Conservation (phyloP, 2,113 vertebrate genomes). For the Oxygymnocypris stewartii region DNA sequence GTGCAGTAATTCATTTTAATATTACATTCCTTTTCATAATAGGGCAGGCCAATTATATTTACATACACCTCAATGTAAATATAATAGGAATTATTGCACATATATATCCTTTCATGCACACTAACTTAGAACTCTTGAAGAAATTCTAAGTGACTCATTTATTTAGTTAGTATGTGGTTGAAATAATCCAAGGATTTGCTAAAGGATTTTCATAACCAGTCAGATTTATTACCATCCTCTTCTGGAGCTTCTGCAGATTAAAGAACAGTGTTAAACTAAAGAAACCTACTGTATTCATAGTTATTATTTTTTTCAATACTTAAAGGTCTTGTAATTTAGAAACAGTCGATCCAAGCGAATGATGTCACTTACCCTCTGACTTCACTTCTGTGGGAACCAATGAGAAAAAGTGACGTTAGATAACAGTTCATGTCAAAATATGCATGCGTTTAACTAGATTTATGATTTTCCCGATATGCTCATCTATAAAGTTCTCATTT, state of each 20-base stretch:
- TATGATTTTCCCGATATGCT: not conserved
- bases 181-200: not conserved
- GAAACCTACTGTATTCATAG: not conserved
- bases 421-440: not conserved
- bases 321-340: not conserved
- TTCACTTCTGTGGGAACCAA: slow-evolving; percentile 17
- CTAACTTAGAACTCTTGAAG: not conserved
- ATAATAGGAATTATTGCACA: not conserved
- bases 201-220: not conserved
- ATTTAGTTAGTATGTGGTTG: not conserved
- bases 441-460: not conserved
- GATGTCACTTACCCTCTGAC: slow-evolving; percentile 4
- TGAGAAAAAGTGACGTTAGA: not conserved
- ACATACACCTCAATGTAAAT: not conserved
- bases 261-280: slow-evolving; percentile 13
- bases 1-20: not conserved
- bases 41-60: not conserved
- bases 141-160: not conserved
- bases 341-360: not conserved
- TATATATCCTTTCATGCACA: not conserved
- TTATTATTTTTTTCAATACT: not conserved
- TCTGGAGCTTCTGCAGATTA: slow-evolving; percentile 23
- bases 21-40: not conserved
- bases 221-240: slow-evolving; percentile 16
- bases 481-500: too few species aligned